A percentile compares a stretch with the other conserved stretches of the same genome.
Evolutionary conservation across 35 echinoderm and acorn worm genomes (phyloP).

Genomic region (Chiridota heheva): DNA sequence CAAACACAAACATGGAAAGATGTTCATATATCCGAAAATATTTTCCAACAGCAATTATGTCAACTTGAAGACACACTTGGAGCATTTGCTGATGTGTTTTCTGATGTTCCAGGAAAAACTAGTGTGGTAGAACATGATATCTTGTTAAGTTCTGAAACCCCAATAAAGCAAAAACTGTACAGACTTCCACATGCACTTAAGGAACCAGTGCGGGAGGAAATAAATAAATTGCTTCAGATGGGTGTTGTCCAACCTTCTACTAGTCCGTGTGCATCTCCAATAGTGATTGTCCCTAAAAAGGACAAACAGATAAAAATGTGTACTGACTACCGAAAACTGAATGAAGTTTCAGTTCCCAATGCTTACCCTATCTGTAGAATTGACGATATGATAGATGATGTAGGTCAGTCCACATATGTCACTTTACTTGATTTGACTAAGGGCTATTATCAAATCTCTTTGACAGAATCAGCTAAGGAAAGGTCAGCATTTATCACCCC

Average conservation of each 20-base stretch:
- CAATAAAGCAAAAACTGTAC: conserved; percentile 33
- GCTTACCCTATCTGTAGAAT: conserved; percentile 21
- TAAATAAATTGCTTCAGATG: conserved; percentile 21
- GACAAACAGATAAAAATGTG: conserved; percentile 10
- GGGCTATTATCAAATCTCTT: too few species aligned
- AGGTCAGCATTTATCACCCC: too few species aligned
- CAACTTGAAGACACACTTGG: conserved; percentile 9
- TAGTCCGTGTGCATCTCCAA: conserved; percentile 34
- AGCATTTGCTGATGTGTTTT: not conserved
- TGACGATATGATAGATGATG: conserved; percentile 31
- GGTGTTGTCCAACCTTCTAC: conserved; percentile 38
- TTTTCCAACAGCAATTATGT: not conserved
- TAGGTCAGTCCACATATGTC: too few species aligned
- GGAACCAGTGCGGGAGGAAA: conserved; percentile 25
- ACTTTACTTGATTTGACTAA: too few species aligned
- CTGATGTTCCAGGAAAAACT: conserved; percentile 51
- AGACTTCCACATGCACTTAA: conserved; percentile 40
- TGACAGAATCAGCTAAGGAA: too few species aligned
- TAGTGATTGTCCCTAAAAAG: conserved; percentile 16
- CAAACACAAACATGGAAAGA: too few species aligned
- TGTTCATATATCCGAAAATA: not conserved
- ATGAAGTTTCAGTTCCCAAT: conserved; percentile 8
- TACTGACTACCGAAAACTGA: conserved; percentile 21
- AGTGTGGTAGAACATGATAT: conserved; percentile 29
- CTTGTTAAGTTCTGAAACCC: conserved; percentile 4